Evolutionary conservation across 1,140 invertebrate genomes (phyloP), one percentile per base, ranked within the genome.

Genomic region (Rhopalosiphum maidis): DNA sequence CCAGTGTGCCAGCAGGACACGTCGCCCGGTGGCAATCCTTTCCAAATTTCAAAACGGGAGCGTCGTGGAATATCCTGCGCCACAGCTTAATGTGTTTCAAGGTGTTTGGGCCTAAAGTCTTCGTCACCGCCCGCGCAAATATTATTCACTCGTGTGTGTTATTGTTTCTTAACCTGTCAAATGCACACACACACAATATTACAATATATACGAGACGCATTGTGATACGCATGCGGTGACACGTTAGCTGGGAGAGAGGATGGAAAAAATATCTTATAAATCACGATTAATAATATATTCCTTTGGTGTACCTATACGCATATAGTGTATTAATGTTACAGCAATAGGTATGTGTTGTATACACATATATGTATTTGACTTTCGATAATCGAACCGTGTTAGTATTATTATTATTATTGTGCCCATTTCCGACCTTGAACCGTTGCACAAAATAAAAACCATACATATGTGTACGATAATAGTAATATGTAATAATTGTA

Each of bases 351-450:
- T 77, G 60, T 35, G 60, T 15, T n/a, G n/a, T 77, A 77, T 5
- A 77, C 60, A n/a, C 60, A 22, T 77, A 30, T 30, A 18, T 48
- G 21, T n/a, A 35, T 88, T 54, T 48, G 91, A 92, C 91, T 92
- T 92, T 92, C 91, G 91, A 92, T 92, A 92, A 92, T 92, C 91
- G 48, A 35, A 85, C 77, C 35, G n/a, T 55, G 91, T 92, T 35
- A 48, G 48, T 91, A 82, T 60, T 89, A 37, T 60, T 90, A 51
- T 87, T 48, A 60, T 60, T 48, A n/a, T 83, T 85, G 91, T 54
- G 91, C 91, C 77, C 77, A 48, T 92, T 92, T 83, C 41, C 91
- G 91, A 92, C 91, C 91, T 92, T 92, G 91, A 92, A 92, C 91
- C 77, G 48, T 85, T 85, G 91, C 91, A 54, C 77, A 85, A 92